Evolutionary conservation across 1,140 invertebrate genomes (phyloP).

Genomic region (Procambarus clarkii): DNA sequence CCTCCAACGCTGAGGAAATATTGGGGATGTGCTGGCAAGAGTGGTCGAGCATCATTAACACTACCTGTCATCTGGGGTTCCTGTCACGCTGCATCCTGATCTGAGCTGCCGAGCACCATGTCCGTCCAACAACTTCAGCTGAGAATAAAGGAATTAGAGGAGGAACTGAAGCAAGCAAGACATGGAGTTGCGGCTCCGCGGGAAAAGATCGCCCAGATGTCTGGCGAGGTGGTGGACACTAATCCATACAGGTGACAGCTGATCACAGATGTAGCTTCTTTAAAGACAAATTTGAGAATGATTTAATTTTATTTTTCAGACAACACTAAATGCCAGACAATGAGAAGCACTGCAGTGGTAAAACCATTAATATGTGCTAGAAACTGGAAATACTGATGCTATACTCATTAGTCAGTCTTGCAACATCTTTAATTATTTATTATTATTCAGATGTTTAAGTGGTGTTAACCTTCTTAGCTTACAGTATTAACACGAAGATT

Average conservation of each 20-base stretch:
- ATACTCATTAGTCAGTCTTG: no score
- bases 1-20: neutral
- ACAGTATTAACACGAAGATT: no score
- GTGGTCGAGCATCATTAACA: neutral
- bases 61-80: neutral
- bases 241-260: constrained; percentile 95
- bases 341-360: no score
- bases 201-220: constrained; percentile 86
- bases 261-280: neutral
- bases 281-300: no score
- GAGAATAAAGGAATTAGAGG: constrained; percentile 79
- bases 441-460: no score
- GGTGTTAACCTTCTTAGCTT: no score
- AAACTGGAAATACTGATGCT: no score
- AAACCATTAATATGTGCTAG: no score
- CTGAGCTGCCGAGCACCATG: neutral
- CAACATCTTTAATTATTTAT: no score
- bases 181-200: constrained; percentile 72
- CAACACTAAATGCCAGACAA: no score
- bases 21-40: neutral
- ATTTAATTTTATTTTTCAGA: no score
- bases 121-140: constrained; percentile 76
- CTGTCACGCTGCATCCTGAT: neutral
- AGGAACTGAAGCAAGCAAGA: constrained; percentile 78
- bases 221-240: constrained; percentile 95